Base-by-base conservation (phyloP, 2,113 vertebrate genomes). In the Chascanopsetta lugubris region DNA sequence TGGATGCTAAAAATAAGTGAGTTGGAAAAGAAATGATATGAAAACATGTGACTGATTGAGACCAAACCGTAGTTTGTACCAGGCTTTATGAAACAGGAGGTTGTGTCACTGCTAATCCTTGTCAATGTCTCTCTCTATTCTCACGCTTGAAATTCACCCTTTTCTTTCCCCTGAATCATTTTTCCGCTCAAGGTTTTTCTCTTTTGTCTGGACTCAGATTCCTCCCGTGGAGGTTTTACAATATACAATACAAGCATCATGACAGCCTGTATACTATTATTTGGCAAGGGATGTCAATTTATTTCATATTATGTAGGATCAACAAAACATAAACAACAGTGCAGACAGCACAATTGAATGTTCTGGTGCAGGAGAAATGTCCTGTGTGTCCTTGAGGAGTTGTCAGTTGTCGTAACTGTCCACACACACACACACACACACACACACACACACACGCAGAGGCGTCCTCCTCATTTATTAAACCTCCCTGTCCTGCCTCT, bases 331-430 rank as follows among this genome's bases (percentile, higher is more conserved):
- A 55, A 53, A 26, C n/a, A 48, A 10, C 2, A 15, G 55, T 13
- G 38, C 32, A 64, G 65, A 66, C 59, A 49, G 64, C 62, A 58
- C 45, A 74, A 86, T 73, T 78, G 74, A 60, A 70, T 79, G 83
- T 68, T 59, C 43, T 60, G 4, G 34, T 54, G 56, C 46, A 15
- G 48, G 15, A 36, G 56, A 73, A 69, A 71, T 59, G 43, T 51
- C n/a, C n/a, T n/a, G n/a, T 24, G 20, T 34, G 72, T 82, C 66
- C 80, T 84, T 77, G 68, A 71, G 83, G 80, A 32, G 25, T 75
- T 22, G 55, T 76, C 76, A 65, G 72, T n/a, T n/a, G 51, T 57
- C 72, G 12, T 21, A 75, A 77, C 67, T 81, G 74, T 79, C n/a
- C n/a, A n/a, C n/a, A n/a, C n/a, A n/a, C n/a, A n/a, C n/a, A n/a